phyloP scores from a whole-genome alignment of 2,888 invertebrate genomes.

The Ferdinandea cuprea region DNA sequence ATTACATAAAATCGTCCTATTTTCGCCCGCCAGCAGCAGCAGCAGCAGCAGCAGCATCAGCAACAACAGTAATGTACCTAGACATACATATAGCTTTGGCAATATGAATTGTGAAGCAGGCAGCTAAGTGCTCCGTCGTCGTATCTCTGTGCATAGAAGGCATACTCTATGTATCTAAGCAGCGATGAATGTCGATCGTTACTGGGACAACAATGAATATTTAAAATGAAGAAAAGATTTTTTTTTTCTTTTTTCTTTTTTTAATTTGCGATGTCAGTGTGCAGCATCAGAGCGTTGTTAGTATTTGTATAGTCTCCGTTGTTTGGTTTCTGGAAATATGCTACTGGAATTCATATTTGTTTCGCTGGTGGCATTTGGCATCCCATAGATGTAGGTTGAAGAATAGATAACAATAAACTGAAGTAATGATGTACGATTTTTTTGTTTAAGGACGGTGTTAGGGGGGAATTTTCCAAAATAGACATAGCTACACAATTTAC shows the following conservation, averaged over 20 bases:
- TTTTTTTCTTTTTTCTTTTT: slow-evolving; percentile 9
- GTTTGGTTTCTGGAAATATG: not conserved
- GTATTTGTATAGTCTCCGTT: slow-evolving; percentile 1
- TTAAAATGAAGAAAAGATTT: slow-evolving; percentile 53
- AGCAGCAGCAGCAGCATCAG: slow-evolving; percentile 24
- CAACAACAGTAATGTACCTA: not conserved
- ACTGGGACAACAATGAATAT: slow-evolving; percentile 62
- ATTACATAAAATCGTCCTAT: slow-evolving; percentile 71
- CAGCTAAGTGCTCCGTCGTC: slow-evolving; percentile 48
- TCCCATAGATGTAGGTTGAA: not conserved
- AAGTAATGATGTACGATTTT: slow-evolving; percentile 8
- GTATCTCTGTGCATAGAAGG: slow-evolving; percentile 15
- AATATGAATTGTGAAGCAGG: slow-evolving; percentile 34
- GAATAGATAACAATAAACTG: not conserved
- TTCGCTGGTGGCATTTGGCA: slow-evolving; percentile 6
- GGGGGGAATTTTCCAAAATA: no score
- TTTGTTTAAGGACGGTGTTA: not conserved
- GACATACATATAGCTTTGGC: slow-evolving; percentile 8
- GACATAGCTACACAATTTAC: no score
- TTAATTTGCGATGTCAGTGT: not conserved
- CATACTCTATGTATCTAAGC: slow-evolving; percentile 20
- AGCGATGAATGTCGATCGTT: slow-evolving; percentile 51
- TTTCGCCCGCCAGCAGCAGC: slow-evolving; percentile 52
- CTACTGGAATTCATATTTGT: slow-evolving; percentile 30
- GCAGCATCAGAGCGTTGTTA: slow-evolving; percentile 1